A percentile compares a stretch with the other conserved stretches of the same genome.
phyloP scores from a whole-genome alignment of 2,888 invertebrate genomes.

The Priocnemis perturbator region DNA sequence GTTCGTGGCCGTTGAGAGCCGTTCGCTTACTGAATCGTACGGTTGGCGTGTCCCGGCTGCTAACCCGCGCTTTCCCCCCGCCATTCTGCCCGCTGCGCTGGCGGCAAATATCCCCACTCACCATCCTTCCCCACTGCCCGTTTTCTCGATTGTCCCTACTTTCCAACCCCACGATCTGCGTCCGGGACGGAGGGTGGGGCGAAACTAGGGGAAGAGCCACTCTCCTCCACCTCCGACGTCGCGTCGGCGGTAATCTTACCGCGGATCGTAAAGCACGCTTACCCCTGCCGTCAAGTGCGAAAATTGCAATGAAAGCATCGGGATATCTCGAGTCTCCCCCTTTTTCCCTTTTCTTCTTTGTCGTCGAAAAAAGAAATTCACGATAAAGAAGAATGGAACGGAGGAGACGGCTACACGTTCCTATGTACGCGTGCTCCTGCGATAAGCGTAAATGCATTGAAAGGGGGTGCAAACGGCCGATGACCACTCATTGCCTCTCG shows the following conservation, averaged over 20 bases:
- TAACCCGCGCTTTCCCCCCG: constrained; percentile 73
- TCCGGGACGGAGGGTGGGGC: constrained; percentile 49
- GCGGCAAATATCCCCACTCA: constrained; percentile 51
- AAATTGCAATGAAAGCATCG: constrained; percentile 60
- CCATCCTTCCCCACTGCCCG: constrained; percentile 1
- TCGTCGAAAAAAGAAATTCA: too few species aligned
- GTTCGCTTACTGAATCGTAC: constrained; percentile 73
- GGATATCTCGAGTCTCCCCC: constrained; percentile 31
- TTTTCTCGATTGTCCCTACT: constrained; percentile 17
- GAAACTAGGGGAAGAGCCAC: constrained; percentile 32
- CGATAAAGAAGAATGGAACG: background rate
- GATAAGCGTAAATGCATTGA: too few species aligned
- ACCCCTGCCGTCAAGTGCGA: constrained; percentile 62
- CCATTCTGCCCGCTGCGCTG: constrained; percentile 42
- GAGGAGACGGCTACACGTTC: constrained; percentile 4
- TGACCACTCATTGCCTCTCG: too few species aligned
- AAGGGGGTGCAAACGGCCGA: too few species aligned
- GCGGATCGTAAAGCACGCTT: constrained; percentile 58
- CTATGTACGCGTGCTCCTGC: too few species aligned
- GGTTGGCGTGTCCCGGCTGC: constrained; percentile 67
- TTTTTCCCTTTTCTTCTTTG: too few species aligned
- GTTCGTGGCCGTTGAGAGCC: constrained; percentile 67
- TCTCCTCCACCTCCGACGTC: constrained; percentile 36
- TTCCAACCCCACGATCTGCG: constrained; percentile 36
- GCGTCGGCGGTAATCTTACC: constrained; percentile 54